Evolutionary conservation across 2,113 vertebrate species (phyloP).

Genomic region (Brachyistius frenatus): DNA sequence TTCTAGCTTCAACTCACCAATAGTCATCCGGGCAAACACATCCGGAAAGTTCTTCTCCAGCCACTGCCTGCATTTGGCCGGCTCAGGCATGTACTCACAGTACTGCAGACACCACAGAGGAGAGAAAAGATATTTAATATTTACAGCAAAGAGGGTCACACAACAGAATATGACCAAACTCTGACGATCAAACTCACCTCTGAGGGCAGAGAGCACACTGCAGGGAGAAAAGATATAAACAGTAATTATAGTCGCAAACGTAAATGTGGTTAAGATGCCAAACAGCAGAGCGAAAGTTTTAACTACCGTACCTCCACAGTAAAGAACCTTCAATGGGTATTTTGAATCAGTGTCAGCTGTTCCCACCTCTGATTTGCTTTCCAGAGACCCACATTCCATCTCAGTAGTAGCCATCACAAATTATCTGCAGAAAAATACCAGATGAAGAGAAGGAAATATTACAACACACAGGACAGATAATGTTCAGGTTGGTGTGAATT

Average conservation of each 20-base stretch:
- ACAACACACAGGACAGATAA: not conserved
- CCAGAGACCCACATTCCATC: constrained; percentile 83
- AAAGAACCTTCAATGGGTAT: constrained; percentile 94
- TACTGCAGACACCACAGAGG: constrained; percentile 84
- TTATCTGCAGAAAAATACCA: constrained; percentile 57
- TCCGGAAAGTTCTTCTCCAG: constrained; percentile 99
- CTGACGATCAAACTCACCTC: constrained; percentile 76
- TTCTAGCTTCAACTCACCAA: constrained; percentile 86
- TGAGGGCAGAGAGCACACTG: constrained; percentile 87
- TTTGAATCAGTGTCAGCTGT: constrained; percentile 83
- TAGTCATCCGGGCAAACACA: constrained; percentile 95
- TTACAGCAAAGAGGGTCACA: not conserved
- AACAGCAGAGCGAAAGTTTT: not conserved
- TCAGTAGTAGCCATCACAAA: constrained; percentile 89
- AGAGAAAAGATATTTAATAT: not conserved
- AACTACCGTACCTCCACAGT: constrained; percentile 91
- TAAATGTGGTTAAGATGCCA: not conserved
- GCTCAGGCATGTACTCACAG: constrained; percentile 99
- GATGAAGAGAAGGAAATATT: not conserved
- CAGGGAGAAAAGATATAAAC: constrained; percentile 5
- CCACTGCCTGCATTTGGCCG: constrained; percentile 98
- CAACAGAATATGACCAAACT: not conserved
- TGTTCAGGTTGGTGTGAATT: no score
- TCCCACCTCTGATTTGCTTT: constrained; percentile 87
- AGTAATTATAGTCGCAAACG: no score